phyloP scores from a whole-genome alignment of 2,888 invertebrate genomes.

The Melieria omissa region DNA sequence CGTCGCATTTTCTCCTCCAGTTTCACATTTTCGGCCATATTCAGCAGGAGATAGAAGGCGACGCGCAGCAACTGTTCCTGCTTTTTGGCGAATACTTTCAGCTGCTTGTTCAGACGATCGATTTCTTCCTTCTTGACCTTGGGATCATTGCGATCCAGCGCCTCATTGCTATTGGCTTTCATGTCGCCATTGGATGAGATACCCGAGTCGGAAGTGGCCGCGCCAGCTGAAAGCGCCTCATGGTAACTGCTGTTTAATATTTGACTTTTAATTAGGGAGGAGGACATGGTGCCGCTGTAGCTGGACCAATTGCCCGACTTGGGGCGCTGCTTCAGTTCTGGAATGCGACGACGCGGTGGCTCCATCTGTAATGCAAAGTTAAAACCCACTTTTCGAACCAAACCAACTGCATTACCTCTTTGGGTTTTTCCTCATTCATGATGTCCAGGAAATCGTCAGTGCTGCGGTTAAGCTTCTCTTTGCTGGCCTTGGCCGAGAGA shows the following conservation, averaged over 20 bases:
- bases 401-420: slow-evolving; percentile 55
- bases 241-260: slow-evolving; percentile 77
- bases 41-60: slow-evolving; percentile 90
- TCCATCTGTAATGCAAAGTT: slow-evolving; percentile 66
- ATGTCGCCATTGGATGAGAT: slow-evolving; percentile 48
- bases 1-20: slow-evolving; percentile 98
- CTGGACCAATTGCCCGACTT: slow-evolving; percentile 78
- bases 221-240: slow-evolving; percentile 70
- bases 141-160: slow-evolving; percentile 62
- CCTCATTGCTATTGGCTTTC: slow-evolving; percentile 62
- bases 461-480: slow-evolving; percentile 63
- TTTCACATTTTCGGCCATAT: slow-evolving; percentile 94
- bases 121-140: slow-evolving; percentile 76
- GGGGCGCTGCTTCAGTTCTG: slow-evolving; percentile 79
- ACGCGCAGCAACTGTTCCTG: slow-evolving; percentile 93
- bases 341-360: slow-evolving; percentile 76
- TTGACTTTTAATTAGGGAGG: slow-evolving; percentile 70
- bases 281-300: slow-evolving; percentile 67
- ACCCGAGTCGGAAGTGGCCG: slow-evolving; percentile 60
- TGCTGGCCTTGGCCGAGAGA: slow-evolving; percentile 60
- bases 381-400: background rate
- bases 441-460: slow-evolving; percentile 65
- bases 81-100: slow-evolving; percentile 85
- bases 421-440: slow-evolving; percentile 67
- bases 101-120: slow-evolving; percentile 81